Base-by-base conservation (phyloP, 2,113 vertebrate species). In the Ascaphus truei region DNA sequence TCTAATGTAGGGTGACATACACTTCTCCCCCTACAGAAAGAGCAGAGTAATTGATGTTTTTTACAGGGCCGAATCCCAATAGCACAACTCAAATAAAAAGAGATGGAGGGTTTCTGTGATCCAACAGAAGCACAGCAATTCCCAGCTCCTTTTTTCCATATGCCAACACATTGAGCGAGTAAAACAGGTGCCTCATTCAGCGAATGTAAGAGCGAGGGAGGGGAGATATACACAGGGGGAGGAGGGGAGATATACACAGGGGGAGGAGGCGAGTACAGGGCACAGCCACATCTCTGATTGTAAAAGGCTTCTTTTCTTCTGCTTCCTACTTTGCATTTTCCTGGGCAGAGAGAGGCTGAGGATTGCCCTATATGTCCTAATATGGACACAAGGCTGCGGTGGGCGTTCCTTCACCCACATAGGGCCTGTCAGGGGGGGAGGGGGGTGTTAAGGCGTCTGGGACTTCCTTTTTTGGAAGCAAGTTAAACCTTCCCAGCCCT, bases 401-500 rank as follows among this genome's bases (percentile, higher is more conserved):
- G 57, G 67, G 67, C 47, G 67, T 29, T 22, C 11, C 52, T 30
- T 11, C 8, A 16, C 3, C 51, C 23, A 5, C 52, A 33, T 45
- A 37, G 16, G n/a, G 27, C 16, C 15, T 12, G 18, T 11, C n/a
- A n/a, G n/a, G 2, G 27, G 55, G 57, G 20, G 7, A 25, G 45
- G 66, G 41, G 25, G 20, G 23, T 7, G 6, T 15, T 6, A 31
- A 36, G 57, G 11, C 56, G 45, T 51, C 67, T 52, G 57, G 16
- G n/a, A 52, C 57, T 71, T 61, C 67, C 57, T 61, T 61, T 61
- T 71, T 61, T 71, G 67, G 67, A 71, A 61, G 13, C 57, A 57
- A 57, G 57, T 29, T 39, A 61, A 69, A 52, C 56, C 45, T 71
- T 41, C 55, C 12, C 9, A 15, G 67, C 29, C 45, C 45, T 61